These are phyloP conservation scores for Botrylloides violaceus DNA, from an alignment of 23 tunicate genomes.

Conservation along the genomic window DNA sequence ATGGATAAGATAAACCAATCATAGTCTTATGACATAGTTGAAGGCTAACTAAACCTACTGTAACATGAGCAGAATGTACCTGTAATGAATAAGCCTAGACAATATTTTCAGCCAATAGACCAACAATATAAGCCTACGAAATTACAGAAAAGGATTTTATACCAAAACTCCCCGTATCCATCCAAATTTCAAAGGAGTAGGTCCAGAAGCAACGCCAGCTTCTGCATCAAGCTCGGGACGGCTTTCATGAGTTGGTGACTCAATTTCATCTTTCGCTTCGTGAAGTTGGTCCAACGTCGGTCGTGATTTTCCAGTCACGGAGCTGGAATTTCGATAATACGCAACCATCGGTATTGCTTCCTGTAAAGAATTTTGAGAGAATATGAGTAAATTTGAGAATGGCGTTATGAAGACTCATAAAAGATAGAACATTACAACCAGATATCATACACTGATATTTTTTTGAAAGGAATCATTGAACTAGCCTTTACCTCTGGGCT, in stretches of 20 bases:
- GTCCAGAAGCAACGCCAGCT: constrained; percentile 4
- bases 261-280: constrained; percentile 22
- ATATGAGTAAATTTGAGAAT: too few species aligned
- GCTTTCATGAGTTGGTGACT: constrained; percentile 11
- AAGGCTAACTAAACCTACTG: too few species aligned
- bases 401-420: too few species aligned
- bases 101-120: too few species aligned
- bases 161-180: constrained; percentile 95
- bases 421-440: not conserved
- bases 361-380: constrained; percentile 20
- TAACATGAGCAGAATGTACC: too few species aligned
- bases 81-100: too few species aligned
- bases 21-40: too few species aligned
- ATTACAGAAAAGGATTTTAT: not conserved
- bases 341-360: constrained; percentile 90
- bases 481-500: too few species aligned
- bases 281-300: constrained; percentile 86
- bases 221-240: constrained; percentile 26
- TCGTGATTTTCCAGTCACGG: constrained; percentile 41
- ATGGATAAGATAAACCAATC: too few species aligned
- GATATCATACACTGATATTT: not conserved
- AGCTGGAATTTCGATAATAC: constrained; percentile 66
- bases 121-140: too few species aligned
- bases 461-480: too few species aligned
- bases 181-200: constrained; percentile 85